These are phyloP conservation scores for Cyrtorhinus lividipennis DNA, from an alignment of 1,140 invertebrate species.

Conservation along the genomic window DNA sequence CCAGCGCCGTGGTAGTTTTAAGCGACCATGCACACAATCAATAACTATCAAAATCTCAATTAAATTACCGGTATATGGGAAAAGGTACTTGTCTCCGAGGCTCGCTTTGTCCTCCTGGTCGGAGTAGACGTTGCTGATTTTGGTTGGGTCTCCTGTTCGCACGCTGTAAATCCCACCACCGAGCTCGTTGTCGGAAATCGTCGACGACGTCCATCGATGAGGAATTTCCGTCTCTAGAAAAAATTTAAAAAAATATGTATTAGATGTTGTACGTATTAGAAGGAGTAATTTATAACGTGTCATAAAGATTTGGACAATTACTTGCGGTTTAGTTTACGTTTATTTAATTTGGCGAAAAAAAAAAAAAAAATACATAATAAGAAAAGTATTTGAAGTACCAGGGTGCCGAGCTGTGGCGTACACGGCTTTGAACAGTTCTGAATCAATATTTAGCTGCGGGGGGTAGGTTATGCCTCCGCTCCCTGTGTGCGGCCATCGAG, in stretches of 20 bases:
- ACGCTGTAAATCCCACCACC: neutral
- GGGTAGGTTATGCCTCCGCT: constrained; percentile 31
- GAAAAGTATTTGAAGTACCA: neutral
- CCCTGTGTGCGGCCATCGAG: neutral
- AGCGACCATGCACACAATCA: no score
- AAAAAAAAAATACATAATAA: no score
- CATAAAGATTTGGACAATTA: no score
- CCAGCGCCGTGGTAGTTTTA: no score
- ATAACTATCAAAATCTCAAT: no score
- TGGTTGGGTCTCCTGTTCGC: neutral
- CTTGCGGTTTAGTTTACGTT: no score
- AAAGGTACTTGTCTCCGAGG: constrained; percentile 31
- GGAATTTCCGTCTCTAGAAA: constrained; percentile 12
- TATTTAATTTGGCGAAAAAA: no score
- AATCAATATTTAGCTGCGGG: constrained; percentile 45
- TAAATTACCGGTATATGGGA: constrained; percentile 33
- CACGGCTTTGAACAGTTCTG: constrained; percentile 6
- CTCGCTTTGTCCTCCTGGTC: constrained; percentile 21
- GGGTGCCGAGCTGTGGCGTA: constrained; percentile 2
- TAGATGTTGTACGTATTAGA: no score
- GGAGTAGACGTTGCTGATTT: constrained; percentile 19
- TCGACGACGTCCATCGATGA: constrained; percentile 26
- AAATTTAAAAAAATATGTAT: no score
- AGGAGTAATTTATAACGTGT: no score
- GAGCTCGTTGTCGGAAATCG: constrained; percentile 24